Evolutionary conservation across 2,113 vertebrate genomes (phyloP).

Genomic region (Perognathus longimembris): DNA sequence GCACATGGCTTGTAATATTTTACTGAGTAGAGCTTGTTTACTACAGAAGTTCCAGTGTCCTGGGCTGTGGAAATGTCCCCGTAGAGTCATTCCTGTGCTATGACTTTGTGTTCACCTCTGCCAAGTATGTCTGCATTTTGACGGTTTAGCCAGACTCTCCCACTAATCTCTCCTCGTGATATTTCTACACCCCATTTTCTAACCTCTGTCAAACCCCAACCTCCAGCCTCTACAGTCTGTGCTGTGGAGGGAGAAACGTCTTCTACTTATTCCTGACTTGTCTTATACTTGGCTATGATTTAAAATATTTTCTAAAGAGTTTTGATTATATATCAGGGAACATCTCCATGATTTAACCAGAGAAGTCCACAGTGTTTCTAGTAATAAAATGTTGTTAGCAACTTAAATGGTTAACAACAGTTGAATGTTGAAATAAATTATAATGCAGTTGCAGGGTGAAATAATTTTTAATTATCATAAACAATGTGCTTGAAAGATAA

Average conservation of each 20-base stretch:
- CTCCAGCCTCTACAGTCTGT: not conserved
- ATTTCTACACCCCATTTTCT: not conserved
- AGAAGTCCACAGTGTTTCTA: not conserved
- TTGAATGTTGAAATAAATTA: conserved; percentile 22
- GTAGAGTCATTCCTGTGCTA: conserved; percentile 27
- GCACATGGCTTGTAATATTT: not conserved
- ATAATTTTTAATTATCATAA: conserved; percentile 28
- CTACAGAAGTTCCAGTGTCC: not conserved
- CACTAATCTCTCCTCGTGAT: not conserved
- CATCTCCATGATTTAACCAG: not conserved
- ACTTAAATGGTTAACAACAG: conserved; percentile 18
- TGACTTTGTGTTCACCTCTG: conserved; percentile 45
- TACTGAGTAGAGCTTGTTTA: not conserved
- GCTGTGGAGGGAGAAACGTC: not conserved
- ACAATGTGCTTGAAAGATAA: conserved; percentile 17
- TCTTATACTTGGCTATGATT: not conserved
- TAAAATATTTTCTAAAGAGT: not conserved
- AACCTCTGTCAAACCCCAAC: not conserved
- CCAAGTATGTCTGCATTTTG: conserved; percentile 22
- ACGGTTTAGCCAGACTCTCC: not conserved
- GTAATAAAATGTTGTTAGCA: not conserved
- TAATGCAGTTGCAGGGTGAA: not conserved
- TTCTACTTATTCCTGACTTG: not conserved
- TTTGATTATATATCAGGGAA: not conserved
- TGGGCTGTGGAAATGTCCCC: conserved; percentile 19